Evolutionary conservation across 2,888 invertebrate genomes (phyloP).

Genomic region (Andrena bucephala): DNA sequence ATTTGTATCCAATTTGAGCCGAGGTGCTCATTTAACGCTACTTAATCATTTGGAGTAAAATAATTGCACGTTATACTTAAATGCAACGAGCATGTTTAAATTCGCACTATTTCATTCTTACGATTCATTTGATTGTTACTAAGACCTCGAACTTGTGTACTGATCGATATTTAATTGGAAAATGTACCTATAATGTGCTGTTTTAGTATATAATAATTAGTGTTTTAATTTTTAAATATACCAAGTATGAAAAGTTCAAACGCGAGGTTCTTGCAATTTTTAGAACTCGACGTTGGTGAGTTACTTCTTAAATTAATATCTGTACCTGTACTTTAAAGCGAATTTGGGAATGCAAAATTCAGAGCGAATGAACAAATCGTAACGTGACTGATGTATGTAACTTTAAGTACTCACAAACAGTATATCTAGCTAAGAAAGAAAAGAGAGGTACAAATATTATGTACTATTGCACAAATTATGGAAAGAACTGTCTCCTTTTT

Average conservation of each 20-base stretch:
- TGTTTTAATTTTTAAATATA: neutral
- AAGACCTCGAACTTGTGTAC: conserved; percentile 12
- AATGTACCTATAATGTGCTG: conserved; percentile 15
- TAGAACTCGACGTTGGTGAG: neutral
- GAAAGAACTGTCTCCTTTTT: neutral
- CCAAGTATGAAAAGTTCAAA: conserved; percentile 25
- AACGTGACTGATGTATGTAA: neutral
- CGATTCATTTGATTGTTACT: conserved; percentile 4
- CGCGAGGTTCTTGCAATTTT: conserved; percentile 19
- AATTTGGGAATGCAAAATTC: conserved; percentile 13
- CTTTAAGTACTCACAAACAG: neutral
- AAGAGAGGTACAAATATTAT: neutral
- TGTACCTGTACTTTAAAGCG: conserved; percentile 3
- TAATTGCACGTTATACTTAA: conserved; percentile 3
- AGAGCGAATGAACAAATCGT: neutral
- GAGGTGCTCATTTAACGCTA: conserved; percentile 18
- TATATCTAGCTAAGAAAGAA: neutral
- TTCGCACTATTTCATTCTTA: neutral
- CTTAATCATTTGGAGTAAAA: conserved; percentile 10
- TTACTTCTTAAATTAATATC: conserved; percentile 14
- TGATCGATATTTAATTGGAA: conserved; percentile 8
- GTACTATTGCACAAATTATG: neutral
- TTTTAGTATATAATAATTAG: conserved; percentile 11
- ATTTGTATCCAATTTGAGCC: neutral
- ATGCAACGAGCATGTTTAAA: conserved; percentile 11